Percentiles rank a stretch among this genome's conserved stretches.
Evolutionary conservation across 2,113 vertebrate genomes (phyloP).

Genomic region (Chiloscyllium plagiosum): DNA sequence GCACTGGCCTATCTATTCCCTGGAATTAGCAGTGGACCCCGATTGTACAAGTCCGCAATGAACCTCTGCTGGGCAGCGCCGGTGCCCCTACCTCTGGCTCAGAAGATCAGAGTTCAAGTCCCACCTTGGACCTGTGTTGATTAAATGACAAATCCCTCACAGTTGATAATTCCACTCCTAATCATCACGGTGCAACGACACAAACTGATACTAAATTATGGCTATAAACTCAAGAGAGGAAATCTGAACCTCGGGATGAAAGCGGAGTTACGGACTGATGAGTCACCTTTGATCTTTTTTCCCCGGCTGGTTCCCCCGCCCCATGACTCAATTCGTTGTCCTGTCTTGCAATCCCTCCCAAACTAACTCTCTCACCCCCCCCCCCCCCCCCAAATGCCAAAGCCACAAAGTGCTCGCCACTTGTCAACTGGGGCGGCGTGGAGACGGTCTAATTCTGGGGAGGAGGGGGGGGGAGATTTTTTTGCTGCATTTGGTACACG

Average conservation of each 20-base stretch:
- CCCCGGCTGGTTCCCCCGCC: neutral
- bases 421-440: neutral
- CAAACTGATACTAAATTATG: neutral
- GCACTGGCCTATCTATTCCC: neutral
- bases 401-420: neutral
- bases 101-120: no score
- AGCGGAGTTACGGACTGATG: no score
- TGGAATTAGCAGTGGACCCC: neutral
- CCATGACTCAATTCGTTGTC: neutral
- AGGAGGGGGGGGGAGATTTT: neutral
- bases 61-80: neutral
- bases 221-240: neutral
- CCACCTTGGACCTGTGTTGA: no score
- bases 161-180: neutral
- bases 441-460: neutral
- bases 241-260: neutral
- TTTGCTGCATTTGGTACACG: neutral
- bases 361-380: neutral
- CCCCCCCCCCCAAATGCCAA: neutral
- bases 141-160: neutral
- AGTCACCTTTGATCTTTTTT: neutral
- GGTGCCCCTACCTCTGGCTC: no score
- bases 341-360: neutral
- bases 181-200: neutral
- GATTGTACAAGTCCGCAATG: neutral